These are phyloP conservation scores for Patella caerulea DNA, from an alignment of 2,888 invertebrate species.

Conservation along the genomic window DNA sequence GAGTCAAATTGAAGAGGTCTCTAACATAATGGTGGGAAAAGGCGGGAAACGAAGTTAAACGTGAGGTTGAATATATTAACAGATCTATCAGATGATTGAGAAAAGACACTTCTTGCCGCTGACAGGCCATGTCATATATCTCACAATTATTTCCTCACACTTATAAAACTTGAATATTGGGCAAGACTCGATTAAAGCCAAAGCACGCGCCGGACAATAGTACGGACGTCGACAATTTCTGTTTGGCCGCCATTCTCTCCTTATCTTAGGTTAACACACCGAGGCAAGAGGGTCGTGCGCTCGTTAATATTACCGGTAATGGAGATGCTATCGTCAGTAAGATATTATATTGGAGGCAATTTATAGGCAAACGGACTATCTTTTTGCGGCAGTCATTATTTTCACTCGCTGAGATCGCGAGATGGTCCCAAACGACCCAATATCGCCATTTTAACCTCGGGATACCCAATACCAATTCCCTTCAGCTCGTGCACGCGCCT, in stretches of 20 bases:
- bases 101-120: not conserved
- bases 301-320: constrained; percentile 10
- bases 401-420: not conserved
- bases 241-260: not conserved
- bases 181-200: constrained; percentile 5
- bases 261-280: constrained; percentile 7
- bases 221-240: not conserved
- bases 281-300: not conserved
- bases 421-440: not conserved
- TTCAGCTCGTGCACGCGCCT: not conserved
- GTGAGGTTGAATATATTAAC: not conserved
- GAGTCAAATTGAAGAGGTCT: constrained; percentile 5
- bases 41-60: not conserved
- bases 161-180: not conserved
- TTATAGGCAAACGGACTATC: not conserved
- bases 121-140: constrained; percentile 9
- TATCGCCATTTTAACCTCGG: constrained; percentile 11
- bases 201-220: constrained; percentile 3
- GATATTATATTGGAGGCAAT: constrained; percentile 4
- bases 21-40: constrained; percentile 9
- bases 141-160: constrained; percentile 1
- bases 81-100: not conserved
- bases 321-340: not conserved
- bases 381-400: constrained; percentile 10
- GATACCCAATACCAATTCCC: not conserved